A percentile compares a stretch with the other conserved stretches of the same genome.
phyloP scores from a whole-genome alignment of 1,140 invertebrate species.

The Eriocheir sinensis region DNA sequence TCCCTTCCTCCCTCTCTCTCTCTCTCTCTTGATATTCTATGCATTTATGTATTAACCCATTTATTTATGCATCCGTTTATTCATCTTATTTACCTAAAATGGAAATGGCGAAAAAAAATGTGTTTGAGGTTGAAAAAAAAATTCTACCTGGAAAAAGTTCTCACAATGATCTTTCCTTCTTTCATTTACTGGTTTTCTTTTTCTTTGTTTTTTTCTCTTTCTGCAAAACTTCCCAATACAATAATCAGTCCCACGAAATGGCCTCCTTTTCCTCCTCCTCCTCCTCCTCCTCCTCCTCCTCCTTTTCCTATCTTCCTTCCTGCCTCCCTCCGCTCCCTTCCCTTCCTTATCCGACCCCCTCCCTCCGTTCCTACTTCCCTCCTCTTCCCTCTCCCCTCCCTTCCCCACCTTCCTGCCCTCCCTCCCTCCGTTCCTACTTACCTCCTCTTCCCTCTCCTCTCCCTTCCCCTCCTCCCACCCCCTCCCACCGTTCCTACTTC shows the following conservation, averaged over 20 bases:
- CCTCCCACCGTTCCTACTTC: neutral
- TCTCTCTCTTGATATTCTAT: neutral
- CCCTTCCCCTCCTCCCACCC: neutral
- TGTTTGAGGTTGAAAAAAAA: too few species aligned
- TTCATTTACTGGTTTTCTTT: too few species aligned
- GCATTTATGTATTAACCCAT: neutral
- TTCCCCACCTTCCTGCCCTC: too few species aligned
- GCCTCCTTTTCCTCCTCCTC: neutral
- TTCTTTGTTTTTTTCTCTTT: too few species aligned
- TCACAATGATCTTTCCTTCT: neutral
- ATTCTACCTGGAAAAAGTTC: too few species aligned
- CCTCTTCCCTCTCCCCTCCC: neutral
- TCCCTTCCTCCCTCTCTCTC: neutral
- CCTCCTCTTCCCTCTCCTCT: neutral
- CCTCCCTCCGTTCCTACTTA: neutral
- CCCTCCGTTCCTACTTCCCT: neutral
- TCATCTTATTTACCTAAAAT: neutral
- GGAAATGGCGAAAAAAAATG: too few species aligned
- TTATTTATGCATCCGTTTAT: neutral
- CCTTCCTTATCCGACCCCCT: neutral
- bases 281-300: neutral
- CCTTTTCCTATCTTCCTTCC: neutral
- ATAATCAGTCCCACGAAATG: too few species aligned
- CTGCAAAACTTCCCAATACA: too few species aligned
- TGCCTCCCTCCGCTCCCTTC: neutral